Base-by-base conservation (phyloP, 1,140 invertebrate genomes). In the Trichogramma pretiosum region DNA sequence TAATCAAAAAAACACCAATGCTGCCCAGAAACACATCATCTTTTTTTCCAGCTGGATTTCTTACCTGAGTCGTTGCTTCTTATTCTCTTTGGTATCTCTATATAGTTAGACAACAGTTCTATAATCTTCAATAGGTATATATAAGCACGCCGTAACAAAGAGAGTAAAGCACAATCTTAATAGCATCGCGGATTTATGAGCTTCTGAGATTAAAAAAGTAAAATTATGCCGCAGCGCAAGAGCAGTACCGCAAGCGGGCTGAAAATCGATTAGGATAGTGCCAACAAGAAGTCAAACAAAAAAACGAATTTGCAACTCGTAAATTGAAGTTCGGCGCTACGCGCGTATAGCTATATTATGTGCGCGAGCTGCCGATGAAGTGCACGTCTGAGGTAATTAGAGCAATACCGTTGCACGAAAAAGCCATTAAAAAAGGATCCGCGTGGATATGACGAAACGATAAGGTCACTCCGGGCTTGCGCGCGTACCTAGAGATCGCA, bases 301-400 rank as follows among this genome's bases (percentile, higher is more conserved):
- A 21, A 35, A 19, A 41, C 26, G 35, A 35, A 34, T 24, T 13
- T 9, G 30, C 28, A 13, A 35, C 21, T 48, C 9, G 36, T 33
- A 47, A 47, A 47, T 47, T 18, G 33, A 26, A 17, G 16, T n/a
- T n/a, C n/a, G n/a, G n/a, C n/a, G n/a, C n/a, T n/a, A n/a, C n/a
- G n/a, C n/a, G n/a, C n/a, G n/a, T n/a, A n/a, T n/a, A n/a, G n/a
- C n/a, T n/a, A n/a, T n/a, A n/a, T n/a, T n/a, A n/a, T n/a, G n/a
- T n/a, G n/a, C 22, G 23, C 17, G 40, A 42, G 35, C 18, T 32
- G n/a, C n/a, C n/a, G 35, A 46, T 46, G 35, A 46, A 37, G 44
- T 46, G 34, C n/a, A n/a, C 32, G 24, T 32, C 37, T 10, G 14
- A 47, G 44, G 44, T 47, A 47, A 47, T 47, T 40, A 40, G 28